Evolutionary conservation across 2,888 invertebrate species (phyloP).

Genomic region (Acanthosepion lycidas): DNA sequence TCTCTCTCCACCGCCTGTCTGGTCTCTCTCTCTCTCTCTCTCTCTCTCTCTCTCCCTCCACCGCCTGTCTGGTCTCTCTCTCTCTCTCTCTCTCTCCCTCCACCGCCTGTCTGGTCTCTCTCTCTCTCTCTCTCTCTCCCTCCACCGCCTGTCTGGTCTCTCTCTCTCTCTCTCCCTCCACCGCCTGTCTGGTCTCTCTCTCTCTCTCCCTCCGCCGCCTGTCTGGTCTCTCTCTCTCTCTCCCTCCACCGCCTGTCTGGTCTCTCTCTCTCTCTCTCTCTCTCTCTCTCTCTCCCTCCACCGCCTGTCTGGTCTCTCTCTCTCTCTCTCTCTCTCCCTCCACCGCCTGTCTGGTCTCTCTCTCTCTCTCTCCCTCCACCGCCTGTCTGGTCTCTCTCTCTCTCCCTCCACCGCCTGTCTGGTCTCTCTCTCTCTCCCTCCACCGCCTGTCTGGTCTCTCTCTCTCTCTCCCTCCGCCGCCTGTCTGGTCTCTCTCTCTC

Average conservation of each 20-base stretch:
- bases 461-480: not conserved
- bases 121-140: too few relatives aligned
- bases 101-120: not conserved
- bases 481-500: not conserved
- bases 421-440: not conserved
- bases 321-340: not conserved
- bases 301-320: not conserved
- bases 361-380: too few relatives aligned
- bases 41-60: not conserved
- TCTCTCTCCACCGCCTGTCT: not conserved
- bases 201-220: not conserved
- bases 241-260: not conserved
- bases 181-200: too few relatives aligned
- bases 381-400: too few relatives aligned
- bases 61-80: not conserved
- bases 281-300: constrained; percentile 8
- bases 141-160: not conserved
- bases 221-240: not conserved
- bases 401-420: too few relatives aligned
- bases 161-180: too few relatives aligned
- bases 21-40: too few relatives aligned
- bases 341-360: too few relatives aligned
- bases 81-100: not conserved
- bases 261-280: constrained; percentile 24
- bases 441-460: not conserved